phyloP scores from a whole-genome alignment of 2,113 vertebrate genomes.

The Cavia aperea region DNA sequence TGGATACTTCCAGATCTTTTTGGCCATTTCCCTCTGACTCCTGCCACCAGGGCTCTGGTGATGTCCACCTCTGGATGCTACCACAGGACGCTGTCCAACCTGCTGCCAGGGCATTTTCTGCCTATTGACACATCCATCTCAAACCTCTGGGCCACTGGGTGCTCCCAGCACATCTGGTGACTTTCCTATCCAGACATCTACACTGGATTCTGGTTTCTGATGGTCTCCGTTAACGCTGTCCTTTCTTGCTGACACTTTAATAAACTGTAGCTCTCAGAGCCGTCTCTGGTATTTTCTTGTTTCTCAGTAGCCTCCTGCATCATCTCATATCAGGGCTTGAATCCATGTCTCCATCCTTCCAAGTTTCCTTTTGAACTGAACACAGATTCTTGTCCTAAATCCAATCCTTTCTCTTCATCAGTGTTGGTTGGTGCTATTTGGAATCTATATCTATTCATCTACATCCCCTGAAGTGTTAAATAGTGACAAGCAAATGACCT shows the following conservation, averaged over 20 bases:
- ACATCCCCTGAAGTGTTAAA: background rate
- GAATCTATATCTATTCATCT: background rate
- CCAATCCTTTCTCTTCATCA: background rate
- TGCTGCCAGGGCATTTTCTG: background rate
- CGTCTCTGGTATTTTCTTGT: background rate
- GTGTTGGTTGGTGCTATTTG: background rate
- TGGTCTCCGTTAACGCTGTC: background rate
- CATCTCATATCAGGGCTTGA: background rate
- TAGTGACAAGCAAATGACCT: background rate
- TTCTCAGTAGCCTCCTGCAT: background rate
- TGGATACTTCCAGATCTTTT: background rate
- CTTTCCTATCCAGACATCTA: background rate
- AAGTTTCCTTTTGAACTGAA: background rate
- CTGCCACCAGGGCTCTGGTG: background rate
- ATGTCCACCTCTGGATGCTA: background rate
- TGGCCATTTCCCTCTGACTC: background rate
- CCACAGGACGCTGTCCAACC: background rate
- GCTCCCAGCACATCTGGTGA: background rate
- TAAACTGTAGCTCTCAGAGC: background rate
- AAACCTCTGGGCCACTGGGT: background rate
- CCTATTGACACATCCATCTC: background rate
- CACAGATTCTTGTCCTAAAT: background rate
- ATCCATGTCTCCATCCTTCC: background rate
- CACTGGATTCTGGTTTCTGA: background rate
- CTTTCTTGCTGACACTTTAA: background rate